Base-by-base conservation (phyloP, 2,888 invertebrate species). In the Rhamphomyia laevipes region DNA sequence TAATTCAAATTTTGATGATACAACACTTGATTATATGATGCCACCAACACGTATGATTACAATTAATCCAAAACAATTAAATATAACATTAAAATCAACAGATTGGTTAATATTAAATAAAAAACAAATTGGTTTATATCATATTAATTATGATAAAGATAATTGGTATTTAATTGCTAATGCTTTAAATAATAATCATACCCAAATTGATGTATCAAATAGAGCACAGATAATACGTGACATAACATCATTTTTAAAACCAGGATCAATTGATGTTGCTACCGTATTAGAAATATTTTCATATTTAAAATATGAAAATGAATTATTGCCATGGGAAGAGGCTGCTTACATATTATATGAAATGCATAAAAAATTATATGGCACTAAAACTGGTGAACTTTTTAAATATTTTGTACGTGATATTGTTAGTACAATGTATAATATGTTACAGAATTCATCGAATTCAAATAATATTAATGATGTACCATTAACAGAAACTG, bases 221-320 rank as follows among this genome's bases (percentile, higher is more conserved):
- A 73, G 93, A 47, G 90, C 88, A 0, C 88, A 93, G 61, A 73
- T 95, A 44, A 74, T 96, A 12, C 88, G 92, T 55, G 94, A 95
- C 63, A 78, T 82, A 0, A 59, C 46, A 68, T 78, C 55, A 75
- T 77, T 50, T 63, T 84, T 42, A 81, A 83, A 17, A 72, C 78
- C 53, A 77, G 77, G 49, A 78, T 66, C 75, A 35, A 64, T 82
- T 48, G 72, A 69, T 5, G 71, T 75, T 46, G 62, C 66, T 3
- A 59, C 73, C 5, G 67, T 78, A 1, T 66, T 82, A 18, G 71
- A 74, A 45, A 57, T 81, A 16, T 67, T 76, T 0, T 62, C 64
- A 46, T 82, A 82, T 59, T 49, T 90, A 52, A 69, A 72, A 48
- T 70, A 73, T 4, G 84, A 84, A 66, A 74, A 73, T 5, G 76